Base-by-base conservation (phyloP, 2,888 invertebrate species). In the Trichopria drosophilae region DNA sequence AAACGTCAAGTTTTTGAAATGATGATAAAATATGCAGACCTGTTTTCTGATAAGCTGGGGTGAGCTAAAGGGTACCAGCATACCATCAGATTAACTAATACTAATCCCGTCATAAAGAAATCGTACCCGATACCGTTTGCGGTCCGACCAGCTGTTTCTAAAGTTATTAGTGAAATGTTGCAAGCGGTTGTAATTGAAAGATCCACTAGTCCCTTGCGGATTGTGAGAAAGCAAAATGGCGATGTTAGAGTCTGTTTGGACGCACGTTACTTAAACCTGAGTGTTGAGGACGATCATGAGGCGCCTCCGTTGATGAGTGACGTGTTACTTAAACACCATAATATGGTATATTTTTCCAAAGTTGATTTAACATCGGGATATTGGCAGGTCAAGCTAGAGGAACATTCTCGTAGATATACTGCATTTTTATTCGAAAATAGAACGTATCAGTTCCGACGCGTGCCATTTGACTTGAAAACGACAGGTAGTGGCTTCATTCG, bases 81-180 rank as follows among this genome's bases (percentile, higher is more conserved):
- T 51, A 34, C 53, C 18, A 64, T 66, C 13, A 55, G 54, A 22
- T 41, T 67, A 40, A 40, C 32, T 6, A 57, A 62, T 23, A 46
- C 53, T 3, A 56, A 53, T n/a, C 61, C 58, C n/a, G 64, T 58
- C 46, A 39, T 57, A 1, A 52, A 42, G 18, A 42, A 56, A 12
- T 55, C 60, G 6, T 68, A 69, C 37, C 65, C 67, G 1, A 53
- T 68, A 2, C 65, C 68, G 7, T 57, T 62, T 37, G 57, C 60
- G 1, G 43, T 60, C 16, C 45, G 66, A 13, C 29, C 51, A 6
- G 60, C 51, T 4, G 60, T 66, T 6, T 54, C 9, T 13, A 18
- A 24, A 4, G 7, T 2, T 10, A 41, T 22, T 12, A 19, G 3
- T 15, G 29, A 41, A 16, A 49, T 49, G 41, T 4, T 16, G 9